Percentiles rank a stretch among this genome's conserved stretches.
Evolutionary conservation across 37 sponge, comb jelly and placozoan genomes (phyloP).

Genomic region (Oscarella lobularis): DNA sequence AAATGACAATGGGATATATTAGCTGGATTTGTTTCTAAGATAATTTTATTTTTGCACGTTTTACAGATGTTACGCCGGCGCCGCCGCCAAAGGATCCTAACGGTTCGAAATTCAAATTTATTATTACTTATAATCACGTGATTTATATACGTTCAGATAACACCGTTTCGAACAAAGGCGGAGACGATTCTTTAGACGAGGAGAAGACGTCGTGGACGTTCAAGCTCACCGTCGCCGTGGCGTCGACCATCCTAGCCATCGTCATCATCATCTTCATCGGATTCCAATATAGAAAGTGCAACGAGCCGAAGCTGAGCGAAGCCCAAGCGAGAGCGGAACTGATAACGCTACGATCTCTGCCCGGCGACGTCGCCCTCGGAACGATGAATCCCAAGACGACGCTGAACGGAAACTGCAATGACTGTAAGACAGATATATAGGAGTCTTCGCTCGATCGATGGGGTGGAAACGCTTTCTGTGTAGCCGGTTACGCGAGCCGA

Average conservation of each 20-base stretch:
- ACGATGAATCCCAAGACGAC: neutral
- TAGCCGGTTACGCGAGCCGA: neutral
- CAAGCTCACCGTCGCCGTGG: neutral
- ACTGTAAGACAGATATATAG: neutral
- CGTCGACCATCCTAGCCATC: neutral
- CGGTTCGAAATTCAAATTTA: no score
- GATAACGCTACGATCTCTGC: neutral
- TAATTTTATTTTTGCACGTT: no score
- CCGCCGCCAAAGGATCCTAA: no score
- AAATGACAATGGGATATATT: no score
- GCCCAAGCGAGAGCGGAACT: neutral
- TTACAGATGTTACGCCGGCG: no score
- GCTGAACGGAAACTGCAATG: neutral
- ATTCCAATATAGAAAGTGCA: neutral
- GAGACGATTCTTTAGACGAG: no score
- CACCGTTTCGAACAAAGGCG: no score
- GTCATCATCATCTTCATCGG: neutral
- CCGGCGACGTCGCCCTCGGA: neutral
- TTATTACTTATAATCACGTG: no score
- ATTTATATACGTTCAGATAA: no score
- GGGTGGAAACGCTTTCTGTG: no score
- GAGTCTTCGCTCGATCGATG: neutral
- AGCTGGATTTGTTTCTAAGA: no score
- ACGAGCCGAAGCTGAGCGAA: neutral
- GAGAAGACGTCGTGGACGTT: neutral